These are phyloP conservation scores for Vanacampus margaritifer DNA, from an alignment of 2,113 vertebrate genomes.

Conservation along the genomic window DNA sequence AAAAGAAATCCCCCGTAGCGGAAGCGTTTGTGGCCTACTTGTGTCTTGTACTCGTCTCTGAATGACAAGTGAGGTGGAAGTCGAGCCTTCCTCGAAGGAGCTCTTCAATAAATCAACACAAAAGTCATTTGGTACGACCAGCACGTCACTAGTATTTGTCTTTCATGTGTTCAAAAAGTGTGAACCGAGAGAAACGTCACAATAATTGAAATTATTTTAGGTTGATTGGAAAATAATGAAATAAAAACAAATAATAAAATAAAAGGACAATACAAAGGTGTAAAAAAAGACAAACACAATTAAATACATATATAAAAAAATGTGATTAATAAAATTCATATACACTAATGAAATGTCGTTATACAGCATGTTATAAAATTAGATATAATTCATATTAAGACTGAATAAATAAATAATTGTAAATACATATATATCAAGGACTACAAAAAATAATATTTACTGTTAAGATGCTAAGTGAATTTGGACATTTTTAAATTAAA, in stretches of 20 bases:
- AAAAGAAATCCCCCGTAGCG: not conserved
- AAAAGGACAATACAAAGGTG: not conserved
- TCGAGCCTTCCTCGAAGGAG: conserved; percentile 17
- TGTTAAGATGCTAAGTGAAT: no score
- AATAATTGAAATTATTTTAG: not conserved
- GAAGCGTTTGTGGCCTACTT: conserved; percentile 60
- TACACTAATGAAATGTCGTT: no score
- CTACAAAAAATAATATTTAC: no score
- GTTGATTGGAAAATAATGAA: not conserved
- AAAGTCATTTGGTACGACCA: not conserved
- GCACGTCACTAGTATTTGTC: not conserved
- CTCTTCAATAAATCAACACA: conserved; percentile 51
- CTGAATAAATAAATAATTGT: no score
- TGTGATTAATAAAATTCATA: no score
- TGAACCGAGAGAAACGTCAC: conserved; percentile 8
- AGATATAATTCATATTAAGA: no score
- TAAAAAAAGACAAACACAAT: not conserved
- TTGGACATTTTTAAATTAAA: no score
- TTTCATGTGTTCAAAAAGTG: conserved; percentile 13
- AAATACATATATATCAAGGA: no score
- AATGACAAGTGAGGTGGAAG: conserved; percentile 36
- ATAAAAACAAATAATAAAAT: no score
- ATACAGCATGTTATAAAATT: no score
- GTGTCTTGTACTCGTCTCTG: conserved; percentile 22
- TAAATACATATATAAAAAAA: no score